phyloP scores from a whole-genome alignment of 2,888 invertebrate species.

The Megastigmus dorsalis region DNA sequence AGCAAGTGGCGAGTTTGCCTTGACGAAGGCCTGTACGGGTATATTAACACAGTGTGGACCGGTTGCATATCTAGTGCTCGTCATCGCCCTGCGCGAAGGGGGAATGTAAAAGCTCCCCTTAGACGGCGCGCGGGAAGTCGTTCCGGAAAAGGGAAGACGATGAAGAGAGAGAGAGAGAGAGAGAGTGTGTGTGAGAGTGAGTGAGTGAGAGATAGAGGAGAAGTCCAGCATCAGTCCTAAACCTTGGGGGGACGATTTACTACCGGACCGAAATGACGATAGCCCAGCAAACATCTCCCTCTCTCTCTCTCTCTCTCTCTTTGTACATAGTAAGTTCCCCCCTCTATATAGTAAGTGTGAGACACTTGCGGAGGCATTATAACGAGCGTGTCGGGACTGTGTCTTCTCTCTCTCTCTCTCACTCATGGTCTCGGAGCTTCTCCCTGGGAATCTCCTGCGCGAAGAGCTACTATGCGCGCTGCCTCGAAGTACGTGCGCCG shows the following conservation, averaged over 20 bases:
- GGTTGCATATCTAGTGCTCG: slow-evolving; percentile 4
- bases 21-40: neutral
- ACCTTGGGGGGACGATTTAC: slow-evolving; percentile 25
- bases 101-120: neutral
- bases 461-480: neutral
- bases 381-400: slow-evolving; percentile 13
- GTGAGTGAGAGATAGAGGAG: neutral
- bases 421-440: no score
- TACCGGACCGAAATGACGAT: slow-evolving; percentile 5
- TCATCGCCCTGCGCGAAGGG: neutral
- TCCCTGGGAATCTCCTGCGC: no score
- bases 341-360: neutral
- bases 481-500: neutral
- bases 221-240: neutral
- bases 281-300: neutral
- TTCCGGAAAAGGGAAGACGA: neutral
- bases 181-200: neutral
- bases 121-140: neutral
- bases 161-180: neutral
- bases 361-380: neutral
- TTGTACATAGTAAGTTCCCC: neutral
- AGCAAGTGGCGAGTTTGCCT: neutral
- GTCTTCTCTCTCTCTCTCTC: no score
- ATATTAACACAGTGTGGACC: neutral
- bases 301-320: neutral